Evolutionary conservation across 2,888 invertebrate genomes (phyloP).

Genomic region (Stramonita haemastoma): DNA sequence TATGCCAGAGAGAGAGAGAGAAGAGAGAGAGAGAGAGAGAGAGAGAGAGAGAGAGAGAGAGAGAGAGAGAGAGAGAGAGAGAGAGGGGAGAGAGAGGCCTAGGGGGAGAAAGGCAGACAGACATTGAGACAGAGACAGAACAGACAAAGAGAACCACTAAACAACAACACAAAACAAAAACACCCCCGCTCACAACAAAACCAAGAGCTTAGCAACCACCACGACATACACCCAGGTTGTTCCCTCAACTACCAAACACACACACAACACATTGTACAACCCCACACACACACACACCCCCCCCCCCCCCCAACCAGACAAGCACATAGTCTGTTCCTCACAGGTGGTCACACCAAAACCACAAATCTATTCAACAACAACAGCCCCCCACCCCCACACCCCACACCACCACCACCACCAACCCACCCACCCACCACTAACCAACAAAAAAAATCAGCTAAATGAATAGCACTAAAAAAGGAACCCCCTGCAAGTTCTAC

Average conservation of each 20-base stretch:
- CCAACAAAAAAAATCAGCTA: no score
- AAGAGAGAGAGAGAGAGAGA: constrained; percentile 7
- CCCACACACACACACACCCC: no score
- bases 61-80: neutral
- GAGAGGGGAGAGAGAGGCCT: neutral
- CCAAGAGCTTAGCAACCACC: no score
- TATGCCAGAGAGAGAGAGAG: neutral
- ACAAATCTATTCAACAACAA: neutral
- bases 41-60: constrained; percentile 17
- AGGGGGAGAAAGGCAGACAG: neutral
- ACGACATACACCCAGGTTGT: neutral
- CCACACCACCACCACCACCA: neutral
- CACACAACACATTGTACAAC: no score
- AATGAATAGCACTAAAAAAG: no score
- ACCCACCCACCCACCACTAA: neutral
- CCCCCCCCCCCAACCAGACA: no score
- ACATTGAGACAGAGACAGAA: neutral
- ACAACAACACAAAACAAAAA: neutral
- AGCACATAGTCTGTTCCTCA: no score
- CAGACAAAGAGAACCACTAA: neutral
- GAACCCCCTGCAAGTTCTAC: neutral
- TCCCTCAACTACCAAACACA: no score
- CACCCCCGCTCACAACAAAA: neutral
- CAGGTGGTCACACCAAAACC: no score
- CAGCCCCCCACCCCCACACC: neutral